Base-by-base conservation (phyloP, 2,113 vertebrate species). In the Camelus dromedarius region DNA sequence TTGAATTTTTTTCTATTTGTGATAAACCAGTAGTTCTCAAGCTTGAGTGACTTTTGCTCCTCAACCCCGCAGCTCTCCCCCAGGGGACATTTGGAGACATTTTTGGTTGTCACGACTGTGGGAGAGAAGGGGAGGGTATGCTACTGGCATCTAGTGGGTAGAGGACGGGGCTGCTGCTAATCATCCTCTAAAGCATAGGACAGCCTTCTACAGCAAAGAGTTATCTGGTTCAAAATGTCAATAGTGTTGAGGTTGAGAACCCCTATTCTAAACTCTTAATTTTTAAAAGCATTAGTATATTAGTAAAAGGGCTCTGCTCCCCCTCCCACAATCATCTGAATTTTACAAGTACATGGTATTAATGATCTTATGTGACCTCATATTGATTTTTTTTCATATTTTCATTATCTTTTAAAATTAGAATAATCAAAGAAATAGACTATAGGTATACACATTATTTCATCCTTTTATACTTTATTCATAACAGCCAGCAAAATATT, bases 391-490 rank as follows among this genome's bases (percentile, higher is more conserved):
- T 91, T 92, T 93, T 89, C 46, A 92, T 96, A 8, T 97, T 94
- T 94, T 75, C 38, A 72, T 81, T 84, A 89, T 92, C 60, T 92
- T 92, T 97, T 96, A 90, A 95, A 92, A 93, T 90, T 76, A 77
- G 52, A 70, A 56, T 84, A 38, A 75, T 93, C 93, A 87, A 42
- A 48, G 42, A 89, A 92, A 84, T n/a, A 76, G 11, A 26, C 18
- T 89, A 14, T 91, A 80, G 35, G 18, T 82, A 20, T 48, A 87
- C 18, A 62, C 0, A 73, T 93, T 85, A 91, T 97, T 95, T 93
- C 5, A 66, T 94, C 28, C 30, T 77, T 9, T 64, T 96, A 54
- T 77, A 54, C 5, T 64, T 92, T 75, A 90, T 42, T 42, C 38
- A 42, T 42, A 42, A 42, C 38, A 42, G 38, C 38, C 38, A 56